Evolutionary conservation across 1,140 invertebrate genomes (phyloP).

Genomic region (Micrasema minimum): DNA sequence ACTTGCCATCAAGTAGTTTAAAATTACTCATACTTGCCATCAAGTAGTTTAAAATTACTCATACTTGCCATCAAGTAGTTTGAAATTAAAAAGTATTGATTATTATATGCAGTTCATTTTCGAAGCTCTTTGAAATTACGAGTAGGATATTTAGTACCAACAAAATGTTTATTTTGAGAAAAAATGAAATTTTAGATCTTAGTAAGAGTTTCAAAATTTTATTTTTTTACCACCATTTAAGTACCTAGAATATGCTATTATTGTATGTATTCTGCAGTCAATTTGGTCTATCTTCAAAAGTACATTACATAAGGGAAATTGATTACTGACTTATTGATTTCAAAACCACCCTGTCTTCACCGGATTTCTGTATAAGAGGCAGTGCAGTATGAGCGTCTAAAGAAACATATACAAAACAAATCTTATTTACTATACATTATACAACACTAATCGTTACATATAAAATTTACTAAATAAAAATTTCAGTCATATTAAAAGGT

Average conservation of each 20-base stretch:
- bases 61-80: too few species aligned
- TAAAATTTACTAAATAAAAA: slow-evolving; percentile 19
- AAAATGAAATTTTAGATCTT: too few species aligned
- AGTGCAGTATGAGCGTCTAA: neutral
- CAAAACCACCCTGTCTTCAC: slow-evolving; percentile 23
- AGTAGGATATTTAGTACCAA: too few species aligned
- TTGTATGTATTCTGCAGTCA: slow-evolving; percentile 22
- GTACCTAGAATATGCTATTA: slow-evolving; percentile 14
- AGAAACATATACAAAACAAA: slow-evolving; percentile 10
- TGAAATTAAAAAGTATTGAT: too few species aligned
- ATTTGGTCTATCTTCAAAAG: neutral
- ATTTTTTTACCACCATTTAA: neutral
- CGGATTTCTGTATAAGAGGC: slow-evolving; percentile 4
- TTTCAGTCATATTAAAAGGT: slow-evolving; percentile 21
- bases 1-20: too few species aligned
- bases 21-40: too few species aligned
- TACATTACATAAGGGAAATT: slow-evolving; percentile 7
- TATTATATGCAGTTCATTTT: too few species aligned
- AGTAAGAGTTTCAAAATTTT: too few species aligned
- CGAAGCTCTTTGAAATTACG: too few species aligned
- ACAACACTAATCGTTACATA: slow-evolving; percentile 23
- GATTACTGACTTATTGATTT: neutral
- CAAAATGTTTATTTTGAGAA: too few species aligned
- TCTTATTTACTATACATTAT: neutral
- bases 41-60: too few species aligned